These are phyloP conservation scores for Pseudocheirus occidentalis DNA, from an alignment of 2,797 vertebrate genomes.

Conservation along the genomic window DNA sequence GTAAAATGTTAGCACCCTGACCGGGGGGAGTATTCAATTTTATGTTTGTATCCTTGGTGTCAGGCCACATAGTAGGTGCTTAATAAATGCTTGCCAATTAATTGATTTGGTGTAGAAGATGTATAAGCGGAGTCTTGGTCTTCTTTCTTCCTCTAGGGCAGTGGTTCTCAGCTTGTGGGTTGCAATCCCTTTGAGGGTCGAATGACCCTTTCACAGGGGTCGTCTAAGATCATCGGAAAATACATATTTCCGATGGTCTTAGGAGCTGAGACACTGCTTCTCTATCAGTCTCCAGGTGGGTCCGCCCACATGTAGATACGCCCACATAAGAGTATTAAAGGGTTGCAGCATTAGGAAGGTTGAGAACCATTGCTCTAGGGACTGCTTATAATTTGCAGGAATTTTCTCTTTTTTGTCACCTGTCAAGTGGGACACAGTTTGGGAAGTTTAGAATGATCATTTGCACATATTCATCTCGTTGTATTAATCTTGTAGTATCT, in stretches of 20 bases:
- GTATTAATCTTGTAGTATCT: neutral
- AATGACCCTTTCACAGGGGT: too few species aligned
- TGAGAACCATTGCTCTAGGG: too few species aligned
- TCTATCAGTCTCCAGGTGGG: too few species aligned
- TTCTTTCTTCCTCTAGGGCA: neutral
- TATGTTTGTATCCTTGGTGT: neutral
- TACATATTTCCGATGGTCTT: too few species aligned
- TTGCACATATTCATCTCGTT: neutral
- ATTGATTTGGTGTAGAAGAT: neutral
- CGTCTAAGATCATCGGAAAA: too few species aligned
- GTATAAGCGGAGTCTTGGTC: neutral
- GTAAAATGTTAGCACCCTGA: neutral
- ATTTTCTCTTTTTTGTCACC: neutral
- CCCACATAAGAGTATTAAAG: too few species aligned
- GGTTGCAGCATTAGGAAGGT: too few species aligned
- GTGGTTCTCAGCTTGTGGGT: too few species aligned
- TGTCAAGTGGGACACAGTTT: neutral
- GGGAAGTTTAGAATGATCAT: neutral
- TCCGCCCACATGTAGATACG: too few species aligned
- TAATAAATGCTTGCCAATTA: neutral
- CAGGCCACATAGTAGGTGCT: too few species aligned
- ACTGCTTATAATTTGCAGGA: neutral
- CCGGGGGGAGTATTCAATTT: neutral
- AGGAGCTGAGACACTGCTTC: too few species aligned
- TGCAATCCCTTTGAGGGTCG: too few species aligned